Conservation (phyloP, 2,797 vertebrate species). For the Crypturellus tataupa region DNA sequence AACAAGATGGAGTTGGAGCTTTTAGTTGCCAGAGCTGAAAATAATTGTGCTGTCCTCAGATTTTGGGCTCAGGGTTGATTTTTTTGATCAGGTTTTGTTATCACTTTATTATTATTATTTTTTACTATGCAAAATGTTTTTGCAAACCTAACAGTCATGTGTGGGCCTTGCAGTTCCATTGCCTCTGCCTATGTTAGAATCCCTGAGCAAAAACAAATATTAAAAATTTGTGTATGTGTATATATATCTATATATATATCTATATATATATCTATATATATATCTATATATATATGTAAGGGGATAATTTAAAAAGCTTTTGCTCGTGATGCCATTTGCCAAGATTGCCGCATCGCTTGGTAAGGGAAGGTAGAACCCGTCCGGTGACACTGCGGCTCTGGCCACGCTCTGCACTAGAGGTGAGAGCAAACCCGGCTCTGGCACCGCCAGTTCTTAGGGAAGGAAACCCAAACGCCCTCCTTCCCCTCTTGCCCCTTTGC, state of each 20-base stretch:
- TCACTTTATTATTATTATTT: neutral
- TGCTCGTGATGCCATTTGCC: neutral
- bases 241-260: no score
- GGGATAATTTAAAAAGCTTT: no score
- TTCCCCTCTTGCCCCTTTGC: no score
- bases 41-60: neutral
- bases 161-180: neutral
- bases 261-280: no score
- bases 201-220: neutral
- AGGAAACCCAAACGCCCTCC: no score
- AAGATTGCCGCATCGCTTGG: neutral
- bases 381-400: neutral
- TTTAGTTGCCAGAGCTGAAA: neutral
- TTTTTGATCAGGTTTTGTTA: neutral
- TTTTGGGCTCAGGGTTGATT: neutral
- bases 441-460: no score
- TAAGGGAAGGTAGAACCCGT: neutral
- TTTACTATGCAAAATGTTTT: neutral
- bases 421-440: no score
- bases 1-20: neutral
- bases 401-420: neutral
- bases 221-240: no score
- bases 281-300: no score
- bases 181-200: no score
- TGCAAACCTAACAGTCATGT: fast-evolving